phyloP scores from a whole-genome alignment of 2,113 vertebrate genomes.

The Pardalotus punctatus region DNA sequence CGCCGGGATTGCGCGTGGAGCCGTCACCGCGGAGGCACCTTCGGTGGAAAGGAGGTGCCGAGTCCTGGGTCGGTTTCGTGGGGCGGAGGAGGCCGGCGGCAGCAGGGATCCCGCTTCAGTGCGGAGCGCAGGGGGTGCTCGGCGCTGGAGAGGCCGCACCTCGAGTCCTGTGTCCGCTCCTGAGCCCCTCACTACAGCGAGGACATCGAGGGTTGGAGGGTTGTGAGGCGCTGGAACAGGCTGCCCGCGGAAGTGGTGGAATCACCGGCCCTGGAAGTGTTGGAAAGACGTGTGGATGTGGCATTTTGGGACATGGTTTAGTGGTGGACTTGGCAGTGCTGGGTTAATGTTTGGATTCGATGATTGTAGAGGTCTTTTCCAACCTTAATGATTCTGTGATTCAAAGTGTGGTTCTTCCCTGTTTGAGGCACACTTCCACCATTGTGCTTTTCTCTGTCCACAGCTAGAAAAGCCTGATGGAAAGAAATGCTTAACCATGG shows the following conservation, averaged over 20 bases:
- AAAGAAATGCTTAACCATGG: rapidly evolving
- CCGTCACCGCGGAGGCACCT: rapidly evolving
- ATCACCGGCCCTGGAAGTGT: not conserved
- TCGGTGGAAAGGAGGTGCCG: rapidly evolving
- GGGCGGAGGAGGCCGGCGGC: not conserved
- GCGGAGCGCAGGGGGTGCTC: not conserved
- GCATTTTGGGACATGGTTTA: not conserved
- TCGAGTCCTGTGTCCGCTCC: not conserved
- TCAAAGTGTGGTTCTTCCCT: not conserved
- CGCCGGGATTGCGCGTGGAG: not conserved
- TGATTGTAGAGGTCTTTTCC: not conserved
- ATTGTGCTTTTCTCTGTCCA: not conserved
- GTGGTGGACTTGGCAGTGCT: not conserved
- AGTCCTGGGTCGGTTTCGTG: rapidly evolving
- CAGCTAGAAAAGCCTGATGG: not conserved
- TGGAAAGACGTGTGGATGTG: not conserved
- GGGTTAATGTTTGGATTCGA: not conserved
- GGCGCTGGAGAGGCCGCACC: not conserved
- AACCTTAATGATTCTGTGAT: not conserved
- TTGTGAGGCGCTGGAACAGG: not conserved
- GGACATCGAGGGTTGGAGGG: rapidly evolving
- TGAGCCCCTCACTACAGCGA: rapidly evolving
- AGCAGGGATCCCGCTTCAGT: rapidly evolving
- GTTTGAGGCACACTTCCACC: rapidly evolving
- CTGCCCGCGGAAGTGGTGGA: not conserved